Conservation (phyloP, 2,113 vertebrate genomes). For the Strix uralensis region DNA sequence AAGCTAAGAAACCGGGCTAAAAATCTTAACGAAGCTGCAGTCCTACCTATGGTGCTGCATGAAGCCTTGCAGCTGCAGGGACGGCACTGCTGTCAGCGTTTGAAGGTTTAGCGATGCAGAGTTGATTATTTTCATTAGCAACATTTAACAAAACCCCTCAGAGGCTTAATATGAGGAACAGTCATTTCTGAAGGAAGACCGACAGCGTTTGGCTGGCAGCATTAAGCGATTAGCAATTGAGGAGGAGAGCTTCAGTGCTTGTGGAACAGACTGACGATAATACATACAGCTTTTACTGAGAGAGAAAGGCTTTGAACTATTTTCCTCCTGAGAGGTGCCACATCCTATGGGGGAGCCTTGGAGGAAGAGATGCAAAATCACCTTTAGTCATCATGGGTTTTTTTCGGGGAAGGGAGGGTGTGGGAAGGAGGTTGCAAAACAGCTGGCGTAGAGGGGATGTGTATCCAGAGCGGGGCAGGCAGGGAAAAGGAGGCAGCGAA, state of each 20-base stretch:
- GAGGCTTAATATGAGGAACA: background rate
- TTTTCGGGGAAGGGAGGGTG: background rate
- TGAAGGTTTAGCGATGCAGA: background rate
- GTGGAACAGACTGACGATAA: background rate
- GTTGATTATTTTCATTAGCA: background rate
- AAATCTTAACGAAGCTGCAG: accelerated
- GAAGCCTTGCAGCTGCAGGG: background rate
- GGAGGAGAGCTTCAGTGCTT: background rate
- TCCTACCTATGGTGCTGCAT: accelerated
- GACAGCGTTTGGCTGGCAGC: background rate
- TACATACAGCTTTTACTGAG: background rate
- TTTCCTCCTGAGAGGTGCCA: background rate
- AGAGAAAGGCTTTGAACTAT: background rate
- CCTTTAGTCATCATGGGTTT: background rate
- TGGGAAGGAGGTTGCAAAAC: background rate
- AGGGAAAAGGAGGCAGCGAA: background rate
- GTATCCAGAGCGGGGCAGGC: background rate
- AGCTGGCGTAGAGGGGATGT: background rate
- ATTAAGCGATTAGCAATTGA: background rate
- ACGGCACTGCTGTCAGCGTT: background rate
- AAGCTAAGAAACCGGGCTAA: background rate
- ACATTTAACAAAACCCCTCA: background rate
- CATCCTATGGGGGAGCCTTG: background rate
- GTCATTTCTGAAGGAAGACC: background rate
- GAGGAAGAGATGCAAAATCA: background rate